Evolutionary conservation across 2,888 invertebrate species (phyloP).

Genomic region (Aquatica leii): DNA sequence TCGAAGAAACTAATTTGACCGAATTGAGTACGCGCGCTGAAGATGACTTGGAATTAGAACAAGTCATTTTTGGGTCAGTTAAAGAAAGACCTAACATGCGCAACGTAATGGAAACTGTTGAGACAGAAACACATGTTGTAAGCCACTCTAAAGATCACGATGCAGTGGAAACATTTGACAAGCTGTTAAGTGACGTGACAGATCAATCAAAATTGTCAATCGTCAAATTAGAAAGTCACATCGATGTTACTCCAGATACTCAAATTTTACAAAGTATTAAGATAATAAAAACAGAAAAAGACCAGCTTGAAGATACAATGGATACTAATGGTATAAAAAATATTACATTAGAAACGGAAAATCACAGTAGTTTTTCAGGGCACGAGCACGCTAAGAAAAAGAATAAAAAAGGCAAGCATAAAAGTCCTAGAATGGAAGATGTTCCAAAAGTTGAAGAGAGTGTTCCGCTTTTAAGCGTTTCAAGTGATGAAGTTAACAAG

Average conservation of each 20-base stretch:
- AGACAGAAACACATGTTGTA: slow-evolving; percentile 1
- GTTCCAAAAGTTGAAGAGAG: neutral
- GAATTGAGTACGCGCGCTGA: slow-evolving; percentile 2
- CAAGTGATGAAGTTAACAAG: neutral
- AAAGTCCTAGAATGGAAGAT: neutral
- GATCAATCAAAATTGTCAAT: slow-evolving; percentile 50
- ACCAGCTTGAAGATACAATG: neutral
- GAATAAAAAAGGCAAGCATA: neutral
- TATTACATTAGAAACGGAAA: no score
- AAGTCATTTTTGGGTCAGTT: slow-evolving; percentile 71
- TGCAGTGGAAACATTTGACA: slow-evolving; percentile 22
- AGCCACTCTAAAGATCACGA: slow-evolving; percentile 30
- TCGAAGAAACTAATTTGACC: slow-evolving; percentile 20
- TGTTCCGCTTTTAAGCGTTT: neutral
- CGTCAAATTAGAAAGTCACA: slow-evolving; percentile 56
- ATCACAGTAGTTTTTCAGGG: no score
- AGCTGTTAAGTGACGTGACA: slow-evolving; percentile 34
- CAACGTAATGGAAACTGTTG: slow-evolving; percentile 13
- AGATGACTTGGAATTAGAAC: slow-evolving; percentile 59
- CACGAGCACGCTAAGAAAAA: slow-evolving; percentile 4
- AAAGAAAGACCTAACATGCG: slow-evolving; percentile 62
- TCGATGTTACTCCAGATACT: slow-evolving; percentile 54
- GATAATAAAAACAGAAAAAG: neutral
- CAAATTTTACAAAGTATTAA: slow-evolving; percentile 51
- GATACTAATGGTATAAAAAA: neutral